Base-by-base conservation (phyloP, 1,140 invertebrate genomes). In the Pseudomyrmex sp. region DNA sequence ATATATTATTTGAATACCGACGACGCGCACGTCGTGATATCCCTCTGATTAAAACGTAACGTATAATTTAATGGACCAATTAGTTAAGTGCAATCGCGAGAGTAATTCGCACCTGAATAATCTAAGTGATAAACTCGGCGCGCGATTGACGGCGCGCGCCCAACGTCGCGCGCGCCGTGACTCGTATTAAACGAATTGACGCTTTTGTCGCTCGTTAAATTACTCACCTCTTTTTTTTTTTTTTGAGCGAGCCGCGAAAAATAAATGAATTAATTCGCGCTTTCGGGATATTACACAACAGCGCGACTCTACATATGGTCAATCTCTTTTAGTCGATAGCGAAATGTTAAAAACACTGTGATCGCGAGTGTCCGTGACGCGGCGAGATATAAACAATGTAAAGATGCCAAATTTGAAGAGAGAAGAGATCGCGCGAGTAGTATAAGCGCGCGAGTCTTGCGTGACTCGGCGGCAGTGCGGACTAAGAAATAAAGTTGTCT, bases 31-130 rank as follows among this genome's bases (percentile, higher is more conserved):
- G 35, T 35, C 35, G 63, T 76, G 63, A 79, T 79, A 69, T 69
- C 52, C 35, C 23, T 46, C 54, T 68, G 63, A 79, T 79, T 79
- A 69, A 79, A 79, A 79, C 18, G 75, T 58, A 77, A 63, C 62
- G 50, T 56, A 77, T 68, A 77, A 77, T 77, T 77, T 68, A 68
- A 77, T 68, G 75, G 50, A 68, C 50, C 75, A 77, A 77, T 77
- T 77, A 77, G 62, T 77, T 77, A 77, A 77, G 50, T 77, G 75
- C 75, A 77, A 77, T 56, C 35, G 62, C 62, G 50, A 56, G 52
- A 77, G 75, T 77, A 77, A 77, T 77, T 77, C 52, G 50, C 62
- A 77, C 62, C 75, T 68, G 75, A 77, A 77, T 77, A 68, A 68
- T 68, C 75, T 48, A 77, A 77, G 62, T 68, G 75, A 77, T 65